phyloP scores from a whole-genome alignment of 2,888 invertebrate genomes.

The Beris chalybata region DNA sequence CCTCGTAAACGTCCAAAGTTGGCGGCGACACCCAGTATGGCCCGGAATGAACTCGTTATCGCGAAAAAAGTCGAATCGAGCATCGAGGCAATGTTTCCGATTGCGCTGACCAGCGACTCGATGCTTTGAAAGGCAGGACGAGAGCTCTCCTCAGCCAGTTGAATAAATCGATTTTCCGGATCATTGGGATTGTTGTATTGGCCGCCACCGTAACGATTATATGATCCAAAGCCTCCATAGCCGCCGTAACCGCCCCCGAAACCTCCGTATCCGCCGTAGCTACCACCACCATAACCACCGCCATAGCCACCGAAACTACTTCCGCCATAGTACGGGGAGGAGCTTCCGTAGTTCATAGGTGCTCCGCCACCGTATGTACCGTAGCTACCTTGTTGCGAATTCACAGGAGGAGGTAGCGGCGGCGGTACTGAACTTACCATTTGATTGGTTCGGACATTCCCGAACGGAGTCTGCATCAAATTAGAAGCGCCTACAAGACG shows the following conservation, averaged over 20 bases:
- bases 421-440: constrained; percentile 23
- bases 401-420: constrained; percentile 45
- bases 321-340: constrained; percentile 12
- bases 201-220: constrained; percentile 48
- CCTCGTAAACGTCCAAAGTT: constrained; percentile 84
- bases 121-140: constrained; percentile 93
- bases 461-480: constrained; percentile 49
- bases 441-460: constrained; percentile 45
- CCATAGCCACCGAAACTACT: constrained; percentile 49
- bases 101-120: constrained; percentile 87
- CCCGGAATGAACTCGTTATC: constrained; percentile 91
- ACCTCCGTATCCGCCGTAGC: constrained; percentile 40
- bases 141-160: constrained; percentile 88
- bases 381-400: constrained; percentile 40
- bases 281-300: neutral
- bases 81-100: constrained; percentile 94
- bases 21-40: constrained; percentile 93
- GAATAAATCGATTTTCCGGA: constrained; percentile 67
- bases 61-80: constrained; percentile 95
- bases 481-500: constrained; percentile 32
- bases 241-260: constrained; percentile 41
- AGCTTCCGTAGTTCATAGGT: constrained; percentile 39
- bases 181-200: constrained; percentile 45
- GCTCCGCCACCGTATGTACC: constrained; percentile 37
- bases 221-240: constrained; percentile 48